Percentiles rank a stretch among this genome's conserved stretches.
Conservation (phyloP, 2,888 invertebrate genomes). For the Hyles lineata region DNA sequence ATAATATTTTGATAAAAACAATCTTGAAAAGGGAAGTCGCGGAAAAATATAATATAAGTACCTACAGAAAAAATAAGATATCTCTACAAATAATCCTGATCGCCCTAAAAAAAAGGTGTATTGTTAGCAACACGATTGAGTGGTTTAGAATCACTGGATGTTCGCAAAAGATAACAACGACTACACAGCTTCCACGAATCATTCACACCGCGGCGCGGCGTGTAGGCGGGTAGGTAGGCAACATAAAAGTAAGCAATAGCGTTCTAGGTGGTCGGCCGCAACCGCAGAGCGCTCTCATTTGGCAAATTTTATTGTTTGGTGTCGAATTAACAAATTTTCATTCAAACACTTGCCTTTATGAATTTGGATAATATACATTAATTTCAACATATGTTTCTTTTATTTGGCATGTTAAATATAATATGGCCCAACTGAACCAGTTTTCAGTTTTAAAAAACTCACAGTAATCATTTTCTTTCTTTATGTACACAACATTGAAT, state of each 20-base stretch:
- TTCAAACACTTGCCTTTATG: constrained; percentile 5
- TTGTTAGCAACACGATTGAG: constrained; percentile 11
- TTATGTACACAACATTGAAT: constrained; percentile 1
- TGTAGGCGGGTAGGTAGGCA: constrained; percentile 11
- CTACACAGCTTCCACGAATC: constrained; percentile 4
- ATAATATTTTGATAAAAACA: no score
- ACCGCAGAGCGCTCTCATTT: constrained; percentile 33
- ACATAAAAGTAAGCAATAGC: constrained; percentile 31
- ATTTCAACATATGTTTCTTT: not conserved
- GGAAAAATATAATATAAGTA: no score
- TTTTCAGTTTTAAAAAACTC: not conserved
- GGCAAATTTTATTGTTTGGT: constrained; percentile 33
- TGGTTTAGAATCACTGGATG: not conserved
- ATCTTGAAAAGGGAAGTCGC: no score
- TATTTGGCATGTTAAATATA: not conserved
- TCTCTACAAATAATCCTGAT: not conserved
- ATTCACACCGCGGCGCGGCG: not conserved
- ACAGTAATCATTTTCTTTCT: not conserved
- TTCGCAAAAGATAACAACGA: not conserved
- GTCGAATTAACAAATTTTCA: constrained; percentile 18
- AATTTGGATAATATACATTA: not conserved
- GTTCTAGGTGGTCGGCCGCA: constrained; percentile 27
- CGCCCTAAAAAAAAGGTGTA: not conserved
- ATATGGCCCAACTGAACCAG: not conserved
- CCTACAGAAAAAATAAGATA: not conserved